Conservation (phyloP, 2,797 vertebrate genomes). For the Chloroceryle inda region DNA sequence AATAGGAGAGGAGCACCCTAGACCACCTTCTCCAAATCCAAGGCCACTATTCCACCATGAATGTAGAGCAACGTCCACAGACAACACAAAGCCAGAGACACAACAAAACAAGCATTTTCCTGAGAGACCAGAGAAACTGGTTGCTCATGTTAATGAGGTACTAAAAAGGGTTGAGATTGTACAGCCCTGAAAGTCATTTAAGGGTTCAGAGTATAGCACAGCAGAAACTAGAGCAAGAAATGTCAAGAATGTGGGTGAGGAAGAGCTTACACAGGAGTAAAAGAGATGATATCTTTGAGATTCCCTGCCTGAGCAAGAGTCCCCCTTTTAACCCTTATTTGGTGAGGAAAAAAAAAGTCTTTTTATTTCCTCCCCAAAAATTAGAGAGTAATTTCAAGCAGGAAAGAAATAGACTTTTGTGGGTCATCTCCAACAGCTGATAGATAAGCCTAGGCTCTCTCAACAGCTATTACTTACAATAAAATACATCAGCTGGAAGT, state of each 20-base stretch:
- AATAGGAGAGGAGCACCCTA: not conserved
- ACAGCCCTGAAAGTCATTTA: not conserved
- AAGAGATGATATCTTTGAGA: not conserved
- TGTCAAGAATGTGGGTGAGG: slow-evolving; percentile 25
- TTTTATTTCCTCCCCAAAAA: not conserved
- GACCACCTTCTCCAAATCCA: not conserved
- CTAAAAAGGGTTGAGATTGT: not conserved
- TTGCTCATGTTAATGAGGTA: not conserved
- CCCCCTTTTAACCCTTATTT: not conserved
- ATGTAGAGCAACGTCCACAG: not conserved
- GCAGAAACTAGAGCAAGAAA: slow-evolving; percentile 11
- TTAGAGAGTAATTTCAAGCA: slow-evolving; percentile 6
- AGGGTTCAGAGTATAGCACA: not conserved
- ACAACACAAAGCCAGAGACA: not conserved
- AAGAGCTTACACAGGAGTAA: not conserved
- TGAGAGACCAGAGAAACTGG: not conserved
- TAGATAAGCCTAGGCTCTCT: slow-evolving; percentile 20
- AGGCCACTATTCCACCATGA: not conserved
- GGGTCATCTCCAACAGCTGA: slow-evolving; percentile 34
- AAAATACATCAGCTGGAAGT: slow-evolving; percentile 26
- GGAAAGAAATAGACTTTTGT: slow-evolving; percentile 42
- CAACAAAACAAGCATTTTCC: not conserved
- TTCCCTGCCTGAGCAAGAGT: not conserved
- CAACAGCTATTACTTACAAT: slow-evolving; percentile 5
- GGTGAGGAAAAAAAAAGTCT: fast-evolving